These are phyloP conservation scores for Calephelis perditalis DNA, from an alignment of 2,888 invertebrate genomes.

Conservation along the genomic window DNA sequence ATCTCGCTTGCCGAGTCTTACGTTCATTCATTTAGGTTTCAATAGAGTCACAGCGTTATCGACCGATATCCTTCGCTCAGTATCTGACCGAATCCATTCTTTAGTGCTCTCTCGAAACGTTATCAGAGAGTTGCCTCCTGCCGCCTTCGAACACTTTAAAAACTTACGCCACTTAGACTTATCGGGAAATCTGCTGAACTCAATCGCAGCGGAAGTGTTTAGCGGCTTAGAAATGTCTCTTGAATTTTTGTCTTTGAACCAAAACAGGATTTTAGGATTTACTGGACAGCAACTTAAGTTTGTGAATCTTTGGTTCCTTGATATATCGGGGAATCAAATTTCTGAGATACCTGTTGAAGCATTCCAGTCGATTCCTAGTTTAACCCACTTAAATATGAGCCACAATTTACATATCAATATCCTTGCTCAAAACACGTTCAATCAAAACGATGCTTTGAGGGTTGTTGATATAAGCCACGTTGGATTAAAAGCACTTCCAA, in stretches of 20 bases:
- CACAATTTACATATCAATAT: conserved; percentile 83
- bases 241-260: conserved; percentile 83
- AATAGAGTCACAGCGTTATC: conserved; percentile 93
- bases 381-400: conserved; percentile 87
- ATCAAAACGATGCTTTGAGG: conserved; percentile 82
- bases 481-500: conserved; percentile 84
- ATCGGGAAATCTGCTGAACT: conserved; percentile 86
- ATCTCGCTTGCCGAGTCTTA: conserved; percentile 85
- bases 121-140: conserved; percentile 89
- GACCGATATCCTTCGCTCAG: conserved; percentile 85
- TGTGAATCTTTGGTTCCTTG: conserved; percentile 81
- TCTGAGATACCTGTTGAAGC: conserved; percentile 83
- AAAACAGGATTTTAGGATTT: conserved; percentile 84
- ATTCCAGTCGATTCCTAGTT: conserved; percentile 81
- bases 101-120: conserved; percentile 90
- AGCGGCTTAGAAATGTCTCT: conserved; percentile 86
- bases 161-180: conserved; percentile 85
- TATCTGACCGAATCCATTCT: conserved; percentile 84
- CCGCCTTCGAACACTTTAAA: conserved; percentile 88
- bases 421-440: conserved; percentile 82
- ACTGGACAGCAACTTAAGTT: conserved; percentile 81
- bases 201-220: conserved; percentile 85
- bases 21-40: conserved; percentile 87
- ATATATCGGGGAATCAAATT: conserved; percentile 88
- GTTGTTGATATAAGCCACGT: conserved; percentile 86